Percentiles rank a stretch among this genome's conserved stretches.
phyloP scores from a whole-genome alignment of 1,140 invertebrate genomes.

The Coelopa frigida region DNA sequence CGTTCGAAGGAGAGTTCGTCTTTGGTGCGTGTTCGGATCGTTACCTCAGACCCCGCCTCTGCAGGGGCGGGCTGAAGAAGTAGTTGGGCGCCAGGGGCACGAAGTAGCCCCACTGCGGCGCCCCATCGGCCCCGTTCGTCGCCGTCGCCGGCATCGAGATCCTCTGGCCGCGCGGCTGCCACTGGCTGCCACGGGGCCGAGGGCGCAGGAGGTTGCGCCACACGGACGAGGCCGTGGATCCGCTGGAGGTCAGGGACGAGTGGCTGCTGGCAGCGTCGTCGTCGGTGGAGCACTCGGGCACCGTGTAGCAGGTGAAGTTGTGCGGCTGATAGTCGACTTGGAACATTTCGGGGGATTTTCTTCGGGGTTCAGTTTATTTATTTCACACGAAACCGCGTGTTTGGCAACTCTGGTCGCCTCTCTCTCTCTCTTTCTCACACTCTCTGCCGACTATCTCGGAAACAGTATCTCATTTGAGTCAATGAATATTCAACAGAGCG shows the following conservation, averaged over 20 bases:
- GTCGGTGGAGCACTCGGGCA: constrained; percentile 33
- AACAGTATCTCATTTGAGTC: too few species aligned
- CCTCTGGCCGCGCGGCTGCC: constrained; percentile 17
- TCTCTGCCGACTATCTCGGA: too few species aligned
- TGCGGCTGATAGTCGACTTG: constrained; percentile 24
- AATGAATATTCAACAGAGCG: too few species aligned
- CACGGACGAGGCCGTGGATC: constrained; percentile 29
- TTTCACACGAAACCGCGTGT: too few species aligned
- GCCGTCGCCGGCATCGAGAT: constrained; percentile 26
- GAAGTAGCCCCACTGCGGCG: constrained; percentile 39
- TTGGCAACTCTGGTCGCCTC: too few species aligned
- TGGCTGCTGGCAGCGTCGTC: constrained; percentile 15
- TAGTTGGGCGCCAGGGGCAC: constrained; percentile 32
- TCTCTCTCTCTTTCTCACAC: too few species aligned
- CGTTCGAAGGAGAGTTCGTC: not conserved
- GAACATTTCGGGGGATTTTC: constrained; percentile 22
- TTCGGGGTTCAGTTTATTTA: not conserved
- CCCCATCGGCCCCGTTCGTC: constrained; percentile 13
- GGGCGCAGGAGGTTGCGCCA: constrained; percentile 27
- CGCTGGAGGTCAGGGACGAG: constrained; percentile 22
- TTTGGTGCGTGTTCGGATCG: not conserved
- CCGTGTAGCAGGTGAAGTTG: constrained; percentile 37
- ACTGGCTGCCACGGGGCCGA: too few species aligned
- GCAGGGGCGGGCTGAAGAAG: constrained; percentile 38
- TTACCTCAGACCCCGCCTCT: constrained; percentile 30